A percentile compares a stretch with the other conserved stretches of the same genome.
Evolutionary conservation across 1,140 invertebrate species (phyloP).

Genomic region (Drosophila orosa): DNA sequence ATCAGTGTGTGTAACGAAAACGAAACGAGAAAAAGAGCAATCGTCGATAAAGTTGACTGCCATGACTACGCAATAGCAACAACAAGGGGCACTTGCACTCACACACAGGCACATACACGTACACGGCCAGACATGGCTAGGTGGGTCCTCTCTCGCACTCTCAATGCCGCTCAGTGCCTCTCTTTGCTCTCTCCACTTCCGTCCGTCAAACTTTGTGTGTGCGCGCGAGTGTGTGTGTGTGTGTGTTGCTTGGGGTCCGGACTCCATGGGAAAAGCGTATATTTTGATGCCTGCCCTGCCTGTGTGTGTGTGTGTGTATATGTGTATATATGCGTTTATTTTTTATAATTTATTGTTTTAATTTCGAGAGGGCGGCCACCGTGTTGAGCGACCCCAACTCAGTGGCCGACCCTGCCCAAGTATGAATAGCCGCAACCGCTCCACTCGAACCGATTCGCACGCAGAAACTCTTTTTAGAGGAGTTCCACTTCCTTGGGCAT

Average conservation of each 20-base stretch:
- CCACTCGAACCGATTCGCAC: slow-evolving; percentile 24
- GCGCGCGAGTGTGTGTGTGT: slow-evolving; percentile 14
- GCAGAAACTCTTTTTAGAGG: slow-evolving; percentile 27
- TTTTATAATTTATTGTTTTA: slow-evolving; percentile 76
- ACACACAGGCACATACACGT: slow-evolving; percentile 32
- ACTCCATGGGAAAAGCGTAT: slow-evolving; percentile 52
- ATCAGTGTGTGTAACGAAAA: slow-evolving; percentile 60
- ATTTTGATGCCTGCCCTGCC: slow-evolving; percentile 38
- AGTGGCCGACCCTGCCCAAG: slow-evolving; percentile 25
- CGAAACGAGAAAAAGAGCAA: slow-evolving; percentile 62
- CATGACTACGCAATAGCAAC: slow-evolving; percentile 81
- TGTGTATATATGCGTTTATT: slow-evolving; percentile 48
- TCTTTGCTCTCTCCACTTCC: slow-evolving; percentile 42
- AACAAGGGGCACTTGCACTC: slow-evolving; percentile 57
- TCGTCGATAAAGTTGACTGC: slow-evolving; percentile 74
- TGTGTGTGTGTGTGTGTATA: slow-evolving; percentile 8
- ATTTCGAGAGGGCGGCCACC: slow-evolving; percentile 64
- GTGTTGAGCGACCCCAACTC: slow-evolving; percentile 30
- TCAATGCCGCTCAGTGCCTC: slow-evolving; percentile 46
- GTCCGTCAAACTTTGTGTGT: slow-evolving; percentile 34
- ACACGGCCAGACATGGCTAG: slow-evolving; percentile 16
- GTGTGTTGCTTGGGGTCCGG: slow-evolving; percentile 32
- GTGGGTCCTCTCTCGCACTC: slow-evolving; percentile 44
- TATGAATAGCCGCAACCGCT: slow-evolving; percentile 10
- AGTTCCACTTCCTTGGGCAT: slow-evolving; percentile 21